A percentile compares a stretch with the other conserved stretches of the same genome.
phyloP scores from a whole-genome alignment of 2,888 invertebrate genomes.

The Rhaphigaster nebulosa region DNA sequence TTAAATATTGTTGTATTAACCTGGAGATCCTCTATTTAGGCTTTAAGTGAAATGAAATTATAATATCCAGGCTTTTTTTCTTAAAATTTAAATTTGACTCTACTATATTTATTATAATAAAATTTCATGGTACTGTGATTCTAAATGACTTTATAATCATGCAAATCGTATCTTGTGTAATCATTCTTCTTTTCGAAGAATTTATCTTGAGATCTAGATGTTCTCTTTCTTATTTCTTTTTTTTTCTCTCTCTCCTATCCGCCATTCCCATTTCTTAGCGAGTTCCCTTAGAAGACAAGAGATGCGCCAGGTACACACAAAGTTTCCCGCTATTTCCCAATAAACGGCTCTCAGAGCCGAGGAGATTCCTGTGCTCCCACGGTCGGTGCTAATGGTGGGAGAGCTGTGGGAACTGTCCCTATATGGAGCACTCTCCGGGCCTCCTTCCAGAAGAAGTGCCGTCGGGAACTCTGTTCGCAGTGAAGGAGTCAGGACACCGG shows the following conservation, averaged over 20 bases:
- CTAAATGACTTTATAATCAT: too few relatives aligned
- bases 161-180: too few relatives aligned
- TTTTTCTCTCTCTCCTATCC: not conserved
- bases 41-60: too few relatives aligned
- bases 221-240: not conserved
- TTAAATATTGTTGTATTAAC: too few relatives aligned
- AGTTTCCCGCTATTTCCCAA: constrained; percentile 29
- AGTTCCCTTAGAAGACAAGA: constrained; percentile 15
- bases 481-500: not conserved
- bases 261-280: not conserved
- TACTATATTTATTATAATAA: too few relatives aligned
- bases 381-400: constrained; percentile 16
- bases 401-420: constrained; percentile 45
- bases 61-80: too few relatives aligned
- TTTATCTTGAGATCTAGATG: not conserved
- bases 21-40: too few relatives aligned
- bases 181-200: not conserved
- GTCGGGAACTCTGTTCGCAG: not conserved
- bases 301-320: not conserved
- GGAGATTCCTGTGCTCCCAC: constrained; percentile 37
- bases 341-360: not conserved
- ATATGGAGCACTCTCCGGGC: constrained; percentile 23
- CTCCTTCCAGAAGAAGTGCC: constrained; percentile 23
- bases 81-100: too few relatives aligned
- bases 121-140: too few relatives aligned